phyloP scores from a whole-genome alignment of 2,113 vertebrate species.

The Bubo scandiacus region DNA sequence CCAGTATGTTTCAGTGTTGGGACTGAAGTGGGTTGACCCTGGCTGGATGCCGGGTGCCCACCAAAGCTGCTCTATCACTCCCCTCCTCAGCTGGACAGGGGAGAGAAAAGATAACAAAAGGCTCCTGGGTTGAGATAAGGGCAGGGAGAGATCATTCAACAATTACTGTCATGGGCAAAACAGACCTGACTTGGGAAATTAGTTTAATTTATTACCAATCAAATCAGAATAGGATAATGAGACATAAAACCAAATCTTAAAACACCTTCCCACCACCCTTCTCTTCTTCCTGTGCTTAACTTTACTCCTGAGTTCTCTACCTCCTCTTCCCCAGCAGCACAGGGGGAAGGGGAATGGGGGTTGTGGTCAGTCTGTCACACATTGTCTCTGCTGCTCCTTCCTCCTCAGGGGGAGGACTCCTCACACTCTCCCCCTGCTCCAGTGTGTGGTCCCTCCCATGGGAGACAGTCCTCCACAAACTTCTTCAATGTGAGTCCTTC shows the following conservation, averaged over 20 bases:
- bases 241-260: neutral
- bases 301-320: neutral
- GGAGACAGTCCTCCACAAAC: neutral
- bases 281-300: neutral
- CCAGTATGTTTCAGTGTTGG: neutral
- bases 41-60: neutral
- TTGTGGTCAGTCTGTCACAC: neutral
- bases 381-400: neutral
- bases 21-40: neutral
- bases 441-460: neutral
- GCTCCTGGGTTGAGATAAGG: rapidly evolving
- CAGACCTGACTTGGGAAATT: neutral
- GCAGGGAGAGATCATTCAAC: neutral
- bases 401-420: neutral
- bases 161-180: neutral
- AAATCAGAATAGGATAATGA: neutral
- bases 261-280: neutral
- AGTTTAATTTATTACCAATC: neutral
- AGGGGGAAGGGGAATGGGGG: neutral
- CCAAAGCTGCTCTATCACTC: neutral
- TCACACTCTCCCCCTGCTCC: neutral
- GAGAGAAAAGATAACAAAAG: neutral
- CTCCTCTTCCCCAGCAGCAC: neutral
- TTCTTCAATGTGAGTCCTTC: neutral
- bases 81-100: neutral